A percentile compares a stretch with the other conserved stretches of the same genome.
Conservation (phyloP, 2,888 invertebrate species). For the Caenorhabditis drosophilae region DNA sequence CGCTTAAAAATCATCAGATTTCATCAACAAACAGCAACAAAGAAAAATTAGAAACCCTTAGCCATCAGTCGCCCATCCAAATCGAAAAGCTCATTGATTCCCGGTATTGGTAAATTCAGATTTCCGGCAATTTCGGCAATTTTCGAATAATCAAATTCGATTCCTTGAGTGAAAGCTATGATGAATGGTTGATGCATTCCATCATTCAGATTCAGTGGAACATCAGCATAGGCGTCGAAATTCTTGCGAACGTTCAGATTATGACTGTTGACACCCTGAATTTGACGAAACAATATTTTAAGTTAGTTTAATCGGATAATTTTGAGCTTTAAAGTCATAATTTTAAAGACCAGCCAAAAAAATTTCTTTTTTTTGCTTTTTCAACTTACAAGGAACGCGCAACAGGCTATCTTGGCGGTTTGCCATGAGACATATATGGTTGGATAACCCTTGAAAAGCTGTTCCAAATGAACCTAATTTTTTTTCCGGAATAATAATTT, state of each 20-base stretch:
- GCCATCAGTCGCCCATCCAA: constrained; percentile 21
- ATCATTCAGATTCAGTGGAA: constrained; percentile 3
- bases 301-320: too few relatives aligned
- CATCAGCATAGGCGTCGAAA: constrained; percentile 53
- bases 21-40: background rate
- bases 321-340: too few relatives aligned
- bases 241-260: constrained; percentile 54
- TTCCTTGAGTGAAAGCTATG: constrained; percentile 1
- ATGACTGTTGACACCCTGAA: constrained; percentile 58
- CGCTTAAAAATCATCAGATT: background rate
- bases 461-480: too few relatives aligned
- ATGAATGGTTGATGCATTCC: constrained; percentile 17
- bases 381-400: too few relatives aligned
- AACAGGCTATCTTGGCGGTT: too few relatives aligned
- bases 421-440: too few relatives aligned
- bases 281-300: too few relatives aligned
- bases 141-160: constrained; percentile 33
- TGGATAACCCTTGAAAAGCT: too few relatives aligned
- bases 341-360: too few relatives aligned
- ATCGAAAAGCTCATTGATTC: constrained; percentile 36
- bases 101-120: constrained; percentile 21
- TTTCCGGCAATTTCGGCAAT: constrained; percentile 25
- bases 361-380: too few relatives aligned
- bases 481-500: too few relatives aligned
- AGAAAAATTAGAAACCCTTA: constrained; percentile 23